Conservation (phyloP, 2,113 vertebrate species). For the Trematomus loennbergii region DNA sequence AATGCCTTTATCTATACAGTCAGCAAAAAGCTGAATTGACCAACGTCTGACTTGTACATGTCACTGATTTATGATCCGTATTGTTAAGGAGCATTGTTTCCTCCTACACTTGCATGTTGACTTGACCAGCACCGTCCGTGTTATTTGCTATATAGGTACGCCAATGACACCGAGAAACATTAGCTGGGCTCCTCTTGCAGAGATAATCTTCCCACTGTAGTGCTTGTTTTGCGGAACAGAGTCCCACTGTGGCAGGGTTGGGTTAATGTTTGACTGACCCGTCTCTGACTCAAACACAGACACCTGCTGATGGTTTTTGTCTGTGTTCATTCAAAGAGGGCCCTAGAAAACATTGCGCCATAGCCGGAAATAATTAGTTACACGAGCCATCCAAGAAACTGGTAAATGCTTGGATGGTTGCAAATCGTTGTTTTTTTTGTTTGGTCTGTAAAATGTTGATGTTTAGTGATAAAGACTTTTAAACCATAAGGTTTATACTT, state of each 20-base stretch:
- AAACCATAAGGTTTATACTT: not conserved
- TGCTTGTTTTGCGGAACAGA: constrained; percentile 14
- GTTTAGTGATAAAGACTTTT: not conserved
- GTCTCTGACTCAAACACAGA: not conserved
- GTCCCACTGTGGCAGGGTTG: constrained; percentile 4
- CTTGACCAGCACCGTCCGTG: not conserved
- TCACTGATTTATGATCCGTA: constrained; percentile 18
- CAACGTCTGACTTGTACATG: constrained; percentile 4
- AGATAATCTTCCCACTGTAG: not conserved
- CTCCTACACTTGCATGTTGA: not conserved
- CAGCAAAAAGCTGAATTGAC: constrained; percentile 30
- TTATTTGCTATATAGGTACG: not conserved
- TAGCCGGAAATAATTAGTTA: not conserved
- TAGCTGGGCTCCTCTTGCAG: not conserved
- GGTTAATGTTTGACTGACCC: constrained; percentile 56
- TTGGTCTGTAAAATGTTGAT: not conserved
- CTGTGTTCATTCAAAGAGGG: constrained; percentile 8
- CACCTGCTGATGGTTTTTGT: constrained; percentile 8
- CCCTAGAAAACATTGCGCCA: not conserved
- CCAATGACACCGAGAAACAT: not conserved
- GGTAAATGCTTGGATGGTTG: not conserved
- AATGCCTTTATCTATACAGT: constrained; percentile 8
- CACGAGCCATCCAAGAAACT: not conserved
- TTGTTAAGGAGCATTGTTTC: not conserved
- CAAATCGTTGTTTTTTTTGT: not conserved